These are phyloP conservation scores for Ruditapes philippinarum DNA, from an alignment of 1,140 invertebrate species.

Conservation along the genomic window DNA sequence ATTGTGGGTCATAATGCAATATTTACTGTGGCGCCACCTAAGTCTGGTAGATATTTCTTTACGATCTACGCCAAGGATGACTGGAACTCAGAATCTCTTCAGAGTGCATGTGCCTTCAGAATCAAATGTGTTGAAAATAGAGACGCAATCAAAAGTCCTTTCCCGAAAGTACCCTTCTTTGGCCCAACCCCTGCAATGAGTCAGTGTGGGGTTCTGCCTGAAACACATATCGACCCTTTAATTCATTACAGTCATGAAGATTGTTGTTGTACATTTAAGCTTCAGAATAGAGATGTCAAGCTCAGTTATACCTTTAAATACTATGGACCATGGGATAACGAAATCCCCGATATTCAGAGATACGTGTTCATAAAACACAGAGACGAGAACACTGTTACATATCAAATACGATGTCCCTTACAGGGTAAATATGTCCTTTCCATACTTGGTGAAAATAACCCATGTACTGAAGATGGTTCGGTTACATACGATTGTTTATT, in stretches of 20 bases:
- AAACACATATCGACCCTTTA: slow-evolving; percentile 84
- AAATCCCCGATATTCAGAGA: slow-evolving; percentile 81
- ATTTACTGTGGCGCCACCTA: slow-evolving; percentile 83
- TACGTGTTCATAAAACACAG: slow-evolving; percentile 82
- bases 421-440: slow-evolving; percentile 84
- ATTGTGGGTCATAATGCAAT: slow-evolving; percentile 84
- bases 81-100: slow-evolving; percentile 83
- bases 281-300: slow-evolving; percentile 76
- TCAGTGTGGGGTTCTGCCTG: slow-evolving; percentile 77
- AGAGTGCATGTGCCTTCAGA: slow-evolving; percentile 84
- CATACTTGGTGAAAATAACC: slow-evolving; percentile 79
- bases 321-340: slow-evolving; percentile 78
- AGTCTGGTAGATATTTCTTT: slow-evolving; percentile 83
- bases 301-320: slow-evolving; percentile 82
- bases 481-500: slow-evolving; percentile 82
- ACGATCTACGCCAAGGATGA: slow-evolving; percentile 84
- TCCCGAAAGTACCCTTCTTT: slow-evolving; percentile 82
- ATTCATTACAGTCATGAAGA: slow-evolving; percentile 82
- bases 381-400: slow-evolving; percentile 78
- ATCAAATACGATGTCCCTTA: slow-evolving; percentile 83
- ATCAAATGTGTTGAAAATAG: slow-evolving; percentile 81
- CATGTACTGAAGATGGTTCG: slow-evolving; percentile 72
- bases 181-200: slow-evolving; percentile 81
- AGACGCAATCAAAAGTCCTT: slow-evolving; percentile 79
- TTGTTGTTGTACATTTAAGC: slow-evolving; percentile 79